phyloP scores from a whole-genome alignment of 2,797 vertebrate genomes.

The Dromococcyx pavoninus region DNA sequence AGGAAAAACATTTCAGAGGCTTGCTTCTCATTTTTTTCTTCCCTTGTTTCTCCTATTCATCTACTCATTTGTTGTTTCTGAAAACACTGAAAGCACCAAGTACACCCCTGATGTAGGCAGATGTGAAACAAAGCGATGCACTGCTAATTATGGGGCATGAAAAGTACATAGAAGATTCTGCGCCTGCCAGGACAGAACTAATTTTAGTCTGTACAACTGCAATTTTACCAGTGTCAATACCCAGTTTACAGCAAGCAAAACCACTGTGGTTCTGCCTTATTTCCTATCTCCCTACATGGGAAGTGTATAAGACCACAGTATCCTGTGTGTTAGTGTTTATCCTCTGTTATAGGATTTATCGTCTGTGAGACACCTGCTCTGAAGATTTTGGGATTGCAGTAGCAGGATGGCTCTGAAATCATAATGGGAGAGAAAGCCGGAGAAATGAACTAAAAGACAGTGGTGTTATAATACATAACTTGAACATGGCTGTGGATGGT shows the following conservation, averaged over 20 bases:
- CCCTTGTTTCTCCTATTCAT: slow-evolving; percentile 1
- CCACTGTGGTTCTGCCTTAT: slow-evolving; percentile 8
- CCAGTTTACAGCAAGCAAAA: slow-evolving; percentile 35
- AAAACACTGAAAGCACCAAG: slow-evolving; percentile 31
- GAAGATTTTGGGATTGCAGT: neutral
- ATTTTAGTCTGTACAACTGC: slow-evolving; percentile 46
- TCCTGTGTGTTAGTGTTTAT: neutral
- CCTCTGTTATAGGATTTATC: neutral
- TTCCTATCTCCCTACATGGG: neutral
- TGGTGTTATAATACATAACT: fast-evolving
- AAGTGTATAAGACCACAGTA: neutral
- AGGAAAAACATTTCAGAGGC: neutral
- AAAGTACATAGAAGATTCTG: neutral
- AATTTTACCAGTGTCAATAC: slow-evolving; percentile 34
- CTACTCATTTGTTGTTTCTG: neutral
- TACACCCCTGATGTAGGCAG: slow-evolving; percentile 31
- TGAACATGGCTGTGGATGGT: neutral
- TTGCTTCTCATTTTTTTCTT: neutral
- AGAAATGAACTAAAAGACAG: neutral
- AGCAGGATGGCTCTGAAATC: neutral
- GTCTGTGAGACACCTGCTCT: neutral
- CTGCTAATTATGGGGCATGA: neutral
- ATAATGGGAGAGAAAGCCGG: neutral
- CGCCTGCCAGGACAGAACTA: slow-evolving; percentile 19
- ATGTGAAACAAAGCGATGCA: neutral